Base-by-base conservation (phyloP, 2,797 vertebrate genomes). In the Semaprochilodus insignis region DNA sequence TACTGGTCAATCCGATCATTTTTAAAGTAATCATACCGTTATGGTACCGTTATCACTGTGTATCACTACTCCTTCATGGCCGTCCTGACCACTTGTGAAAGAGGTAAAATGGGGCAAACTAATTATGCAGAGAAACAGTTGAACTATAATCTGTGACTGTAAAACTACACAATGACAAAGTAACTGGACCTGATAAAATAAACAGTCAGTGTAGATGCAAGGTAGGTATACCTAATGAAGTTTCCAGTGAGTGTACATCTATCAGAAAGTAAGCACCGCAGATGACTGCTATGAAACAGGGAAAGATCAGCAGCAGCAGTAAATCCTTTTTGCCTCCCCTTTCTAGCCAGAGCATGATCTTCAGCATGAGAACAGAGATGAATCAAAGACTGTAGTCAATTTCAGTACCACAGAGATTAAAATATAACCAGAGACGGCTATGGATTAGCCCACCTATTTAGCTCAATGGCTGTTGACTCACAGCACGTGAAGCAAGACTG, bases 381-480 rank as follows among this genome's bases (percentile, higher is more conserved):
- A 60, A 74, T 74, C 14, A 17, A 62, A 70, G 21, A 71, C 25
- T 36, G 59, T 55, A 23, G 57, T 34, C 31, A 62, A 25, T 76
- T 76, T 65, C 34, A 17, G 67, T 25, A 62, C 19, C 65, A 60
- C 44, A 57, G 19, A 66, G 40, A 81, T 74, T 65, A 57, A 60
- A 69, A 81, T 59, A 51, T 51, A 76, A 34, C 54, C 36, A 25
- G n/a, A 17, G 74, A 62, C 57, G 60, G 73, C 55, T 36, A 75
- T n/a, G 73, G 73, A 75, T 60, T 40, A 54, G 74, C 36, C 57
- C 36, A 44, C 31, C 55, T 75, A 34, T 75, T 23, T 23, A 60
- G 73, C 73, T 77, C 74, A 51, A 21, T 51, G 75, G 40, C 59
- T 65, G 23, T 74, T 55, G 51, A 74, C 72, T 55, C 72, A 74